A percentile compares a stretch with the other conserved stretches of the same genome.
These are phyloP conservation scores for Intellagama lesueurii DNA, from an alignment of 2,797 vertebrate genomes.

Conservation along the genomic window DNA sequence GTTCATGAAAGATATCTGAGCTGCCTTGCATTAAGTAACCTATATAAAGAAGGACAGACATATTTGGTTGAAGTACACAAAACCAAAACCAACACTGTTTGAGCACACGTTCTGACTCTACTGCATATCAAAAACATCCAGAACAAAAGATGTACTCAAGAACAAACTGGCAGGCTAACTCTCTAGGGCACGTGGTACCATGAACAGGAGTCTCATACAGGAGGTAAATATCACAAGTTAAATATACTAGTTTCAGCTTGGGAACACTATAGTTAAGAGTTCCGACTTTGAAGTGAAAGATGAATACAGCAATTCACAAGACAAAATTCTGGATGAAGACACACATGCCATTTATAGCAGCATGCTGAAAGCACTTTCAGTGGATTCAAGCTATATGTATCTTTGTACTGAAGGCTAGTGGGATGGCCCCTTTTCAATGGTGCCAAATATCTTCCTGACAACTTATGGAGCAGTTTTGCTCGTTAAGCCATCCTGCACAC, in stretches of 20 bases:
- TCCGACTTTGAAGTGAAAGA: background rate
- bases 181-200: background rate
- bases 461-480: background rate
- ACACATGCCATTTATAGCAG: background rate
- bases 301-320: background rate
- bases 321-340: background rate
- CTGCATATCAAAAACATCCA: conserved; percentile 6
- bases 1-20: conserved; percentile 72
- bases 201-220: background rate
- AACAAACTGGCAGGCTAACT: background rate
- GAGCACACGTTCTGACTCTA: background rate
- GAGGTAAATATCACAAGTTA: background rate
- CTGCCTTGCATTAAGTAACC: conserved; percentile 21
- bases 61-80: conserved; percentile 1
- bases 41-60: conserved; percentile 10
- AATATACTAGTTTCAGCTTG: background rate
- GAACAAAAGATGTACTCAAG: conserved; percentile 6
- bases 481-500: too few species aligned
- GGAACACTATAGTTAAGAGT: background rate
- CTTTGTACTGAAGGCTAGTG: background rate
- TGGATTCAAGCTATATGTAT: background rate
- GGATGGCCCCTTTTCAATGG: background rate
- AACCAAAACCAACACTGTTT: conserved; percentile 2
- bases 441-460: background rate
- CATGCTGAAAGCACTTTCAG: background rate